Evolutionary conservation across 2,113 vertebrate species (phyloP).

Genomic region (Corythornis cristatus): DNA sequence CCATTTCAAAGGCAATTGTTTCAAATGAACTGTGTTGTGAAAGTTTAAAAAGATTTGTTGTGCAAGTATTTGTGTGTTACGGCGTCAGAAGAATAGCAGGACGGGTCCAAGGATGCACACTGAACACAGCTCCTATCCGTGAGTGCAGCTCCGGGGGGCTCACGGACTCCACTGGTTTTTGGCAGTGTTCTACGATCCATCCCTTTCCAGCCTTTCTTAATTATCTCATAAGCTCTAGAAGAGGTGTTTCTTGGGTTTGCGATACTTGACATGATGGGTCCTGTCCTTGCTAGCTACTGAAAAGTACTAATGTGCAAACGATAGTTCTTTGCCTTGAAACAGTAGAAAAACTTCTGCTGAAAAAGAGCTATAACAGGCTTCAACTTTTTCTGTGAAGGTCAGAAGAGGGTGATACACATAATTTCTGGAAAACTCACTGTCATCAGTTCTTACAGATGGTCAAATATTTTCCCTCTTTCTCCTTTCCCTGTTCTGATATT

Average conservation of each 20-base stretch:
- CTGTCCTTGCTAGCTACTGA: background rate
- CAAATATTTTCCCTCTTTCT: conserved; percentile 17
- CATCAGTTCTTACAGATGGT: background rate
- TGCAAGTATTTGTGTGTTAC: background rate
- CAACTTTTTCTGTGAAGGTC: background rate
- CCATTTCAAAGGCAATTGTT: background rate
- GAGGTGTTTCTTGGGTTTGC: background rate
- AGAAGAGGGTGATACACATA: background rate
- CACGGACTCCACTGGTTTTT: background rate
- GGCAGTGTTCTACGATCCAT: background rate
- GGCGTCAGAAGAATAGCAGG: background rate
- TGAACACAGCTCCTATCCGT: background rate
- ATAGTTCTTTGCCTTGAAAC: background rate
- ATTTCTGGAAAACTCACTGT: background rate
- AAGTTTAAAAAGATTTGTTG: background rate
- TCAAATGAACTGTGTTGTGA: background rate
- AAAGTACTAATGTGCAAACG: background rate
- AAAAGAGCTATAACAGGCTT: background rate
- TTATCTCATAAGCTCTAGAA: background rate
- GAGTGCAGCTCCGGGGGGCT: background rate
- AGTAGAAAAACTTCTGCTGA: background rate
- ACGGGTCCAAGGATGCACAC: background rate
- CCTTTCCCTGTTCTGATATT: background rate
- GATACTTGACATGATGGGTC: background rate
- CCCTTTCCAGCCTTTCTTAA: background rate